phyloP scores from a whole-genome alignment of 2,797 vertebrate species.

The Lates japonicus region DNA sequence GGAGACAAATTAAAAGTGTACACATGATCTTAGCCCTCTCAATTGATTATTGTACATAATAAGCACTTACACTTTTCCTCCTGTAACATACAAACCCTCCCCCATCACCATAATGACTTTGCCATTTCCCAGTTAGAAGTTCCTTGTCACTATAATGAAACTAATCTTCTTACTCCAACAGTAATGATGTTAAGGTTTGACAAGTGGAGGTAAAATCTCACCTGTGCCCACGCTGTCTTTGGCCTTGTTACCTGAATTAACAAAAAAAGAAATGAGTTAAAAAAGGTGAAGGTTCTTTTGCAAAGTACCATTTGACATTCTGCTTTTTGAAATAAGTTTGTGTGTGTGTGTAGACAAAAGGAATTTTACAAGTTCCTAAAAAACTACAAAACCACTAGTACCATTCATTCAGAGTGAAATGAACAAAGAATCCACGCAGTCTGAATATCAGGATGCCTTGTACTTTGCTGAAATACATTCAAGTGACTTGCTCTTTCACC shows the following conservation, averaged over 20 bases:
- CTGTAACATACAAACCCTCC: neutral
- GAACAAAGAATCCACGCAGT: neutral
- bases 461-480: neutral
- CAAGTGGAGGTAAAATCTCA: conserved; percentile 74
- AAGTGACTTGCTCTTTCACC: neutral
- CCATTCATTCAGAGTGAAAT: neutral
- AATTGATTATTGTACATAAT: conserved; percentile 30
- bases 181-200: conserved; percentile 12
- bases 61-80: neutral
- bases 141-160: neutral
- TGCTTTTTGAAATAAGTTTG: neutral
- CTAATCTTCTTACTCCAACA: neutral
- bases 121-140: conserved; percentile 4
- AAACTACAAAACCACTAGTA: neutral
- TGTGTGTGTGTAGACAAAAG: neutral
- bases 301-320: conserved; percentile 5
- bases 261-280: conserved; percentile 42
- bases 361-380: neutral
- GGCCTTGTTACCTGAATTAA: conserved; percentile 94
- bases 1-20: conserved; percentile 53
- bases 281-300: neutral
- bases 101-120: neutral
- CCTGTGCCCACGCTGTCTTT: conserved; percentile 97
- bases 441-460: neutral
- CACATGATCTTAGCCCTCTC: neutral